Evolutionary conservation across 2,888 invertebrate species (phyloP).

Genomic region (Megastigmus dorsalis): DNA sequence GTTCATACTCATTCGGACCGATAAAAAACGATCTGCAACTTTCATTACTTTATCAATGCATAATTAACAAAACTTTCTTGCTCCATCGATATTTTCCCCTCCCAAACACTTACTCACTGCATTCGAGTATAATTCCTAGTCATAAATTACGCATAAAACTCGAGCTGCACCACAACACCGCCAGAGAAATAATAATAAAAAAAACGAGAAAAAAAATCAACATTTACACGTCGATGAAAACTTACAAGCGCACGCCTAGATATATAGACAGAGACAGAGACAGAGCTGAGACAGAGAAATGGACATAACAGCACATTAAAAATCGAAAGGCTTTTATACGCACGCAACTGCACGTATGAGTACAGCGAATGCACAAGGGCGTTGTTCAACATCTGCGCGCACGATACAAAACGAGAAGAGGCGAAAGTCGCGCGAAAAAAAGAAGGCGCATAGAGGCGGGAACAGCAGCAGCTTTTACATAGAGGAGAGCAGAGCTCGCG

Average conservation of each 20-base stretch:
- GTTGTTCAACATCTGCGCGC: neutral
- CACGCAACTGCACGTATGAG: no score
- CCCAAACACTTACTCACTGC: neutral
- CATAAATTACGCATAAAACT: constrained; percentile 24
- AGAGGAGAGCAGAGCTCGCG: neutral
- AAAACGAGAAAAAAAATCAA: neutral
- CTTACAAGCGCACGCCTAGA: neutral
- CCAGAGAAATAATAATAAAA: neutral
- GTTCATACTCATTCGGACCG: neutral
- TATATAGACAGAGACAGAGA: constrained; percentile 13
- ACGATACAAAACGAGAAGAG: constrained; percentile 3
- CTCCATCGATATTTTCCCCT: neutral
- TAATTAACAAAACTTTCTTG: constrained; percentile 27
- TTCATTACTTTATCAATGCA: constrained; percentile 24
- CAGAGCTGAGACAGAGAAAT: no score
- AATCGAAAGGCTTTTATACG: neutral
- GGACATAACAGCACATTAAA: no score
- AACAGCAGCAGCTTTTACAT: neutral
- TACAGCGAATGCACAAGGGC: constrained; percentile 4
- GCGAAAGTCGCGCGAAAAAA: constrained; percentile 24
- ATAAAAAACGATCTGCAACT: neutral
- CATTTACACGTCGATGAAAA: neutral
- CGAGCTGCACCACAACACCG: neutral
- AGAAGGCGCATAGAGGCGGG: no score
- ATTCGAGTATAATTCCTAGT: neutral